phyloP scores from a whole-genome alignment of 2,888 invertebrate species.

The Morpho deidamia region DNA sequence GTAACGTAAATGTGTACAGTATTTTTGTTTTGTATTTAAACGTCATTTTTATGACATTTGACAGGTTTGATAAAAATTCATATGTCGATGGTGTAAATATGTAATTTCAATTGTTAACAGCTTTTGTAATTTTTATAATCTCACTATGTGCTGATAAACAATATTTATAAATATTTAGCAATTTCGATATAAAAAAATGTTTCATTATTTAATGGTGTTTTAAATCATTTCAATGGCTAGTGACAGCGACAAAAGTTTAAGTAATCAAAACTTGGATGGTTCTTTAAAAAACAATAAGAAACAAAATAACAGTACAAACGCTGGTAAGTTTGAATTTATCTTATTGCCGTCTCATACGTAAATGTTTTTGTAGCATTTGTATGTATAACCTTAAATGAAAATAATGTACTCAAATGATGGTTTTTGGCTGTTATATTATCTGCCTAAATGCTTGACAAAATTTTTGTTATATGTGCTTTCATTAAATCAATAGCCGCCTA shows the following conservation, averaged over 20 bases:
- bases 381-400: slow-evolving; percentile 12
- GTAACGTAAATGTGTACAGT: no score
- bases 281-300: slow-evolving; percentile 60
- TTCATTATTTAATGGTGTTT: slow-evolving; percentile 10
- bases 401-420: no score
- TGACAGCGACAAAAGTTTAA: slow-evolving; percentile 73
- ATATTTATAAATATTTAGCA: slow-evolving; percentile 6
- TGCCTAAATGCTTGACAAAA: no score
- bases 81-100: slow-evolving; percentile 60
- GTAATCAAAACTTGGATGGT: slow-evolving; percentile 67
- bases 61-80: slow-evolving; percentile 30
- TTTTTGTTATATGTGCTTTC: no score
- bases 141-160: slow-evolving; percentile 22
- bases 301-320: slow-evolving; percentile 48
- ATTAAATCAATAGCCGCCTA: no score
- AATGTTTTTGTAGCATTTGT: background rate
- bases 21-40: background rate
- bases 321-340: slow-evolving; percentile 43
- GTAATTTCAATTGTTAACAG: slow-evolving; percentile 30
- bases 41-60: slow-evolving; percentile 1
- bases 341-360: background rate
- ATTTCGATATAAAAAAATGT: slow-evolving; percentile 9
- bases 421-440: no score
- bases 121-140: slow-evolving; percentile 39
- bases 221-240: slow-evolving; percentile 66